A percentile compares a stretch with the other conserved stretches of the same genome.
Evolutionary conservation across 2,888 invertebrate genomes (phyloP).

Genomic region (Cosmopolites sordidus): DNA sequence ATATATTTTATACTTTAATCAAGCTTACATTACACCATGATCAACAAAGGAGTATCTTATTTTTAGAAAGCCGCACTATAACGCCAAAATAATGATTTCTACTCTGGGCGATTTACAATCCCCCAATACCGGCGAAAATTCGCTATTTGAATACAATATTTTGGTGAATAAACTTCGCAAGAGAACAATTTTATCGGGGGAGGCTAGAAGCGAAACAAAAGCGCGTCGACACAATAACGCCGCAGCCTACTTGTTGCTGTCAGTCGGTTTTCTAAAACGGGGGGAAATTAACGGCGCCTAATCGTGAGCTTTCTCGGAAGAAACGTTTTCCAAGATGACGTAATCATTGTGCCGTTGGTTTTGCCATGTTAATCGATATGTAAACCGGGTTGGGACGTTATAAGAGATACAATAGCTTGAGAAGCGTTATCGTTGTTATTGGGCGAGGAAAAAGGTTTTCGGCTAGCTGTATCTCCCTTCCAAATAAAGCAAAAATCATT

Average conservation of each 20-base stretch:
- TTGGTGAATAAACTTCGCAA: conserved; percentile 7
- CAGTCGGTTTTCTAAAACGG: conserved; percentile 18
- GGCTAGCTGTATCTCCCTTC: no score
- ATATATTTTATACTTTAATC: no score
- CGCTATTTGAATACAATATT: conserved; percentile 10
- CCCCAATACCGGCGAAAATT: conserved; percentile 1
- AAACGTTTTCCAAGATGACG: conserved; percentile 16
- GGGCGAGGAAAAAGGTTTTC: no score
- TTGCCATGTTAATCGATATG: conserved; percentile 15
- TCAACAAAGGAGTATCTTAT: no score
- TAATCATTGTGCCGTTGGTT: conserved; percentile 15
- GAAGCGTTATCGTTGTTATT: no score
- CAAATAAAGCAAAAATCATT: no score
- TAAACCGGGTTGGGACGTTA: neutral
- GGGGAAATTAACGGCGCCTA: conserved; percentile 17
- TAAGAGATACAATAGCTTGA: no score
- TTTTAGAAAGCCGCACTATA: no score
- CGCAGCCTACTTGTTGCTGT: conserved; percentile 20
- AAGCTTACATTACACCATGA: no score
- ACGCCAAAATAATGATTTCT: no score
- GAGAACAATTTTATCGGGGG: conserved; percentile 15
- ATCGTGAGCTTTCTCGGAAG: conserved; percentile 18
- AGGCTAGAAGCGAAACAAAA: conserved; percentile 14
- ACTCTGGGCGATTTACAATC: no score
- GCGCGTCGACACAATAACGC: conserved; percentile 14